Evolutionary conservation across 2,888 invertebrate genomes (phyloP), one percentile per base, ranked within the genome.

Genomic region (Andrena minutula): DNA sequence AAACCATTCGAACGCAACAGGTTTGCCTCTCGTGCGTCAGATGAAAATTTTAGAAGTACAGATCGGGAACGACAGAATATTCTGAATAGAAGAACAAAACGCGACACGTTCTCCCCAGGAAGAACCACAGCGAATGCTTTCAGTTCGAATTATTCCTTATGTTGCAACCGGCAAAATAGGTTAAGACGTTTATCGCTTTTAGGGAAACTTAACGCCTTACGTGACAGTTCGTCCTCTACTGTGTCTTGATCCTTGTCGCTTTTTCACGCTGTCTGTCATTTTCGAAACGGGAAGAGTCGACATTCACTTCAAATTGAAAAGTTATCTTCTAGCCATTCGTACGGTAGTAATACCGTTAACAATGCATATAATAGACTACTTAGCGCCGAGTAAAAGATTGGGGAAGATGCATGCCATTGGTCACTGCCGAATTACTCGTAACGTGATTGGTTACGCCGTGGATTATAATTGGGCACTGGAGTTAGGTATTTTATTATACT

Each of bases 181-280:
- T 83, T 83, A 83, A 82, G 75, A n/a, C 32, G 73, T 66, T 82
- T 71, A 83, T 61, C 32, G 70, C 3, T 32, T 75, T 78, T 47
- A 35, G 1, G 28, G 35, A 69, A 61, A 66, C 51, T 1, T 26
- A 56, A 16, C 69, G 60, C 78, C 56, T 83, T 41, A 83, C 83
- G 71, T 70, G 71, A 75, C 82, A 51, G n/a, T 23, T 2, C 20
- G 74, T 60, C 28, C 47, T 8, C 26, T 5, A 35, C 7, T 56
- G 3, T 53, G 32, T 53, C n/a, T 74, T 26, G 1, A 5, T 51
- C 5, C 47, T n/a, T 30, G 51, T 12, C 32, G 41, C 0, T 78
- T 78, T 35, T 72, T 60, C 41, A 10, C 16, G 1, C 7, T 35
- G 16, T 75, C 71, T 26, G 69, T 65, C 83, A 83, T 83, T 83